phyloP scores from a whole-genome alignment of 64 coral and sea anemone genomes.

The Cladopsammia gracilis region DNA sequence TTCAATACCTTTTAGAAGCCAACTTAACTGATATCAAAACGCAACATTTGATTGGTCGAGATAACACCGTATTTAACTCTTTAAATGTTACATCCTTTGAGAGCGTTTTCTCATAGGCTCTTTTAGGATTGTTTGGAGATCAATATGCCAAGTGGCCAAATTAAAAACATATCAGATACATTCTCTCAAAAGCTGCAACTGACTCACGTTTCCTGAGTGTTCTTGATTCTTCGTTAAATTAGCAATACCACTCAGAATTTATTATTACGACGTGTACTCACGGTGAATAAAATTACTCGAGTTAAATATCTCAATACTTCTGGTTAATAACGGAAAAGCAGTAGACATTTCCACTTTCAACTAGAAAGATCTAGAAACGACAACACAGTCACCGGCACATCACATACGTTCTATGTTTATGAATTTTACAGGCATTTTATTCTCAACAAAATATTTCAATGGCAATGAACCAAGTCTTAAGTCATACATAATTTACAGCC shows the following conservation, averaged over 20 bases:
- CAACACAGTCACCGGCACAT: no score
- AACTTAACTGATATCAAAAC: constrained; percentile 10
- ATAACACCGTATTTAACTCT: neutral
- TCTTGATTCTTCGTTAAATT: constrained; percentile 7
- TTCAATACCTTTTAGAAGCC: neutral
- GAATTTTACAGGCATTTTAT: no score
- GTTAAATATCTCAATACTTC: no score
- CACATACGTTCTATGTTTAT: no score
- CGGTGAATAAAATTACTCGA: neutral
- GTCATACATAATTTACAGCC: no score
- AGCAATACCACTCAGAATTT: neutral
- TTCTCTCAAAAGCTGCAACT: neutral
- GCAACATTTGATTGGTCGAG: neutral
- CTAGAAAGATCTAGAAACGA: no score
- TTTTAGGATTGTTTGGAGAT: neutral
- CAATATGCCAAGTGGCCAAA: neutral
- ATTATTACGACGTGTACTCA: neutral
- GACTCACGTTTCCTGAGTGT: neutral
- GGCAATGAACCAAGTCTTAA: no score
- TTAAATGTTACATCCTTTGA: neutral
- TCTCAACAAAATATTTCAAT: no score
- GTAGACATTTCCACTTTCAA: no score
- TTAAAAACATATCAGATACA: neutral
- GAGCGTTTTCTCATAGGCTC: neutral
- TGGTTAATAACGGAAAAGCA: no score